Base-by-base conservation (phyloP, 2,888 invertebrate species). In the Asteroscopus sphinx region DNA sequence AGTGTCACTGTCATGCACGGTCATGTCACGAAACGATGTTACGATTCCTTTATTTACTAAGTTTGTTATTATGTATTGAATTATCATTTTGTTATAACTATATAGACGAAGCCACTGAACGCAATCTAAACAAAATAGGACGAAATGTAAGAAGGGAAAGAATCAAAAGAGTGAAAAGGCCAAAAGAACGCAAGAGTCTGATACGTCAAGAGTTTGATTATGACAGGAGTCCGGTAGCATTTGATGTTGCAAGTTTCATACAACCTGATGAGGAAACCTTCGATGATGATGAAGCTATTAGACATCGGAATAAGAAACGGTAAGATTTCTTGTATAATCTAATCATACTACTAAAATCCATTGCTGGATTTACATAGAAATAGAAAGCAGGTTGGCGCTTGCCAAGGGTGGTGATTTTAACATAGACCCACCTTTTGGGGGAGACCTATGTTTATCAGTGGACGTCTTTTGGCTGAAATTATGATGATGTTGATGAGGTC, bases 211-310 rank as follows among this genome's bases (percentile, higher is more conserved):
- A 62, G 9, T 73, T 61, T 16, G 59, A 60, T 21, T 59, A 69
- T 59, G 80, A 77, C 17, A 80, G 74, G 8, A 76, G 73, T 8
- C 73, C 78, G 2, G 52, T 82, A 0, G 80, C 83, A 33, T 86
- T 91, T 45, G 88, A 91, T 64, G 77, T 90, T 2, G 83, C 87
- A 0, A 81, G 80, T 40, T 91, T 91, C 40, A 81, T 90, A 44
- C 84, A 78, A 25, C 79, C 74, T 16, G 75, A 82, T 39, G 82
- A 83, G 11, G 80, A 82, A 13, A 36, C 64, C 6, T 13, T 70
- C 1, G 72, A 77, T 15, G 72, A 76, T 5, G 66, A 73, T 28
- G 58, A 73, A 3, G 39, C 55, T 5, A 69, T 58, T 28, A 67
- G 52, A 16, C 44, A 52, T 45, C 57, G 53, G 3, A 61, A 65